Percentiles rank a stretch among this genome's conserved stretches.
Conservation (phyloP, 2,797 vertebrate genomes). For the Emydoidea blandingii region DNA sequence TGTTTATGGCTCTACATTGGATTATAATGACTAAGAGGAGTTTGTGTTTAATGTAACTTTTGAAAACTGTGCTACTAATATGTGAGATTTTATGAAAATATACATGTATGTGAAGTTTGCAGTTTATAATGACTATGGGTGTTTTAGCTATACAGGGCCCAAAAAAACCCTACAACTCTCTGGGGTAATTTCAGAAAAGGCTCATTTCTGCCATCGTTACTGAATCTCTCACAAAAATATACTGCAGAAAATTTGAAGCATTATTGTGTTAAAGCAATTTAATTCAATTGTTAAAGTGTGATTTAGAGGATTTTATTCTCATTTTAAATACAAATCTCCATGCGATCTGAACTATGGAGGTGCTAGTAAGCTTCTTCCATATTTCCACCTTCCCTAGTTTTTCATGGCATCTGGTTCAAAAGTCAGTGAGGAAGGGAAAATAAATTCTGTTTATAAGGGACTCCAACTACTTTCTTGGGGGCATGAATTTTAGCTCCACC, state of each 20-base stretch:
- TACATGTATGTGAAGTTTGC: background rate
- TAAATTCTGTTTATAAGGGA: background rate
- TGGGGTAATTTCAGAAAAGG: background rate
- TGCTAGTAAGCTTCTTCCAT: background rate
- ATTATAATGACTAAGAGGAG: background rate
- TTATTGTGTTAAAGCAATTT: background rate
- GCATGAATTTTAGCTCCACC: background rate
- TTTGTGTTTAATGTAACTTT: background rate
- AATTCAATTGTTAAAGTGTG: background rate
- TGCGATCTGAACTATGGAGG: background rate
- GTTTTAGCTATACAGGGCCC: background rate
- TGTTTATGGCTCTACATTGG: background rate
- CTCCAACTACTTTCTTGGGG: background rate
- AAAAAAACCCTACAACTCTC: background rate
- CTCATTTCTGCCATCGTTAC: background rate
- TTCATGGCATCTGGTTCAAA: background rate
- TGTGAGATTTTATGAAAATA: background rate
- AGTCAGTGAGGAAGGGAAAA: background rate
- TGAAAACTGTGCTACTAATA: background rate
- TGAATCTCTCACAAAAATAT: background rate
- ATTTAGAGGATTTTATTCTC: background rate
- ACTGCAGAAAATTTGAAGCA: background rate
- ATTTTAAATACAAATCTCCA: background rate
- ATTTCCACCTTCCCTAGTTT: background rate
- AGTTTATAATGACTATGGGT: background rate